Conservation (phyloP, 2,797 vertebrate species). For the Trematocara caparti region DNA sequence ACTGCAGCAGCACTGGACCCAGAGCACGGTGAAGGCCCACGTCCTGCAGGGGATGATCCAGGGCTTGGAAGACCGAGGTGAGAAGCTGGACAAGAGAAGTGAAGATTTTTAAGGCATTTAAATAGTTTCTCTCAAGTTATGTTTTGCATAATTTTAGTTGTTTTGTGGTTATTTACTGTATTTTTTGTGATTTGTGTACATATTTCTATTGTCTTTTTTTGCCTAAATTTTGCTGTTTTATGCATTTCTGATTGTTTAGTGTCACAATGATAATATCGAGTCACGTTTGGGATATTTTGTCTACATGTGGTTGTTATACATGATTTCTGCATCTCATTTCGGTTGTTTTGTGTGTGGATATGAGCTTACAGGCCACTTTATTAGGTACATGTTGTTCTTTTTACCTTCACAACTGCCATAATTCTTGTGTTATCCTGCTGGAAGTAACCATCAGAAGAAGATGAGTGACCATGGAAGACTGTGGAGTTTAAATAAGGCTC, state of each 20-base stretch:
- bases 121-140: not conserved
- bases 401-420: not conserved
- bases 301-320: not conserved
- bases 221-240: not conserved
- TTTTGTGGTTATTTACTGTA: not conserved
- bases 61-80: slow-evolving; percentile 75
- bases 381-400: not conserved
- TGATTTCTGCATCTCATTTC: not conserved
- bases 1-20: slow-evolving; percentile 89
- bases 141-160: not conserved
- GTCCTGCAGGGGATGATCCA: slow-evolving; percentile 83
- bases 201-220: not conserved
- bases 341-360: not conserved
- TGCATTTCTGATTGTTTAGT: not conserved
- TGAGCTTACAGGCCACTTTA: not conserved
- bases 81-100: not conserved
- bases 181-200: not conserved
- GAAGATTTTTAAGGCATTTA: not conserved
- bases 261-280: not conserved
- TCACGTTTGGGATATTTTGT: not conserved
- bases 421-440: not conserved
- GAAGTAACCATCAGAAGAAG: not conserved
- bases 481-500: not conserved
- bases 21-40: slow-evolving; percentile 80
- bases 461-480: not conserved